Evolutionary conservation across 1,140 invertebrate species (phyloP).

Genomic region (Druon quercuslanigerum): DNA sequence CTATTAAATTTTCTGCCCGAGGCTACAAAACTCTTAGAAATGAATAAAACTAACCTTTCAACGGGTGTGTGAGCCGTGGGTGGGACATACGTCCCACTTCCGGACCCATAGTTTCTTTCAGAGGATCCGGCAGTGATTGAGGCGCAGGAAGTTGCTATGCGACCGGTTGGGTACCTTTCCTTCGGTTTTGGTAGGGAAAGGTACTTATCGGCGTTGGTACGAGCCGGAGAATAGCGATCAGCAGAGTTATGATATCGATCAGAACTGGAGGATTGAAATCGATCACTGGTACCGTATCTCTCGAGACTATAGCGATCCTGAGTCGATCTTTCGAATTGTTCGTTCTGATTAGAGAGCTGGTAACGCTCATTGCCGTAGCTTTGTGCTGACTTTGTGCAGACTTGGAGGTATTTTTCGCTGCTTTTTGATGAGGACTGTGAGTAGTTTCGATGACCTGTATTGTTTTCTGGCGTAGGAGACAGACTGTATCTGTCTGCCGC

Average conservation of each 20-base stretch:
- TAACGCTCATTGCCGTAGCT: conserved; percentile 57
- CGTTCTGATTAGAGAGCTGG: conserved; percentile 48
- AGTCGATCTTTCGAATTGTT: conserved; percentile 49
- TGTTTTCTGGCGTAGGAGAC: conserved; percentile 57
- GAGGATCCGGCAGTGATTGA: conserved; percentile 58
- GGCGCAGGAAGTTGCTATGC: conserved; percentile 69
- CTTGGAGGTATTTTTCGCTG: conserved; percentile 59
- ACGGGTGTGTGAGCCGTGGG: conserved; percentile 82
- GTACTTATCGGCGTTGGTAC: conserved; percentile 66
- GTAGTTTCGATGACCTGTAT: conserved; percentile 47
- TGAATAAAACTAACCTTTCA: conserved; percentile 73
- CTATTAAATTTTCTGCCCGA: too few relatives aligned
- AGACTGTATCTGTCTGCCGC: conserved; percentile 53
- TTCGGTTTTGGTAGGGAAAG: conserved; percentile 75
- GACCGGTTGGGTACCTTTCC: conserved; percentile 65
- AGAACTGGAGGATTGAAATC: conserved; percentile 56
- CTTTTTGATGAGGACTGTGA: conserved; percentile 48
- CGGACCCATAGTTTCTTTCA: conserved; percentile 60
- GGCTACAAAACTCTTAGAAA: neutral
- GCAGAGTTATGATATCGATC: conserved; percentile 62
- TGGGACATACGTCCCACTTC: conserved; percentile 76
- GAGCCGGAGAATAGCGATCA: conserved; percentile 67
- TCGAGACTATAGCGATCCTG: conserved; percentile 63
- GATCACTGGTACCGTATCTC: conserved; percentile 52
- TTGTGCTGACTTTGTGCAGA: conserved; percentile 56